Evolutionary conservation across 2,888 invertebrate species (phyloP), one percentile per base, ranked within the genome.

Genomic region (Lomographa bimaculata): DNA sequence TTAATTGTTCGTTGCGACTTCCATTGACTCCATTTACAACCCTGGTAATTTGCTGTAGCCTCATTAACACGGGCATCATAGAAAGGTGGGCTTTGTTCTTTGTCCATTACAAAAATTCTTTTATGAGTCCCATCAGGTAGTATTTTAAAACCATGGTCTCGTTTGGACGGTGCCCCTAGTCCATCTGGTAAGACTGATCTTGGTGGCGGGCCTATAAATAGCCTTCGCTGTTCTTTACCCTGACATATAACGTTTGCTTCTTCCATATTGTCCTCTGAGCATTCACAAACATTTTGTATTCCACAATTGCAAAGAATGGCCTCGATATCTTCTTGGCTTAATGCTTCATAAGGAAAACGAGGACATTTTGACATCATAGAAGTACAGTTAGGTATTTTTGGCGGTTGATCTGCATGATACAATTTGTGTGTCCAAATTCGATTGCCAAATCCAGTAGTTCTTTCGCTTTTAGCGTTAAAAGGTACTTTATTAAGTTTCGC

Each of bases 21-120:
- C 65, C 79, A 61, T 10, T 60, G 53, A 60, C 85, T 83, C 87
- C 86, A 85, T 71, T 85, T 86, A 21, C 85, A 86, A 2, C 86
- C 86, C 2, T 50, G 71, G 47, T 85, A 87, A 61, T 71, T 84
- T 16, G 65, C 55, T 8, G 78, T 75, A 1, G 61, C 63, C 33
- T 79, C 79, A 4, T 57, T 52, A n/a, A 79, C 64, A 32, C 46
- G 59, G 1, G 65, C 35, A 39, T 85, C 55, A 56, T 83, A 84
- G 54, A 84, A 79, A 5, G 74, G 74, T 7, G 78, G 79, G 20
- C 63, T 54, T 28, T 60, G 45, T 18, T 63, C 50, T 23, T 29
- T 38, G 12, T 42, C 27, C 39, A 50, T 30, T 0, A 54, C 36
- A 11, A 50, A 43, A 9, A 61, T 25, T 37, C 65, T 63, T 39